A percentile compares a stretch with the other conserved stretches of the same genome.
Evolutionary conservation across 2,113 vertebrate species (phyloP).

Genomic region (Gymnobelideus leadbeateri): DNA sequence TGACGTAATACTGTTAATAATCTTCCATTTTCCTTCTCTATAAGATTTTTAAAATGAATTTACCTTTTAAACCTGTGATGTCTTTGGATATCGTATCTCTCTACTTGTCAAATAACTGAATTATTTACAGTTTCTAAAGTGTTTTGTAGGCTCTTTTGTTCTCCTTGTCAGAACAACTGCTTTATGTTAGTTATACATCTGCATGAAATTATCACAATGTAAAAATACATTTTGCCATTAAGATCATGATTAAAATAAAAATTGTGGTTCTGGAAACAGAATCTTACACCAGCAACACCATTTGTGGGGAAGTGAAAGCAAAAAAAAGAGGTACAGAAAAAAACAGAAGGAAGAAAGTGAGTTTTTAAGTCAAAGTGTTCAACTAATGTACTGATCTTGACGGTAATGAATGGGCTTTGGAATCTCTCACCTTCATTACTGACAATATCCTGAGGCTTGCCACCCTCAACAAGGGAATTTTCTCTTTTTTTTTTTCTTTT

Average conservation of each 20-base stretch:
- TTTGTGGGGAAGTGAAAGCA: not conserved
- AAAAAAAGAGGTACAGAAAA: not conserved
- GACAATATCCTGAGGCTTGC: constrained; percentile 17
- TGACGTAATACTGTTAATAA: not conserved
- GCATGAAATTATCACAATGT: not conserved
- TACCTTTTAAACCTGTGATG: not conserved
- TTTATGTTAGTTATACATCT: not conserved
- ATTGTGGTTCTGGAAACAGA: not conserved
- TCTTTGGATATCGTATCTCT: not conserved
- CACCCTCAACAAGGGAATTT: constrained; percentile 18
- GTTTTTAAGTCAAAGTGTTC: not conserved
- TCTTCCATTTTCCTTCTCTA: not conserved
- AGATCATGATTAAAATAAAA: not conserved
- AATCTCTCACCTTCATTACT: constrained; percentile 47
- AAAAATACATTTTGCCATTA: not conserved
- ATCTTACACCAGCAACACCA: not conserved
- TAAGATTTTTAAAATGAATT: not conserved
- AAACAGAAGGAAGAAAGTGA: not conserved
- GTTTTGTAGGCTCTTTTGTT: not conserved
- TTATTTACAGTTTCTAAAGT: not conserved
- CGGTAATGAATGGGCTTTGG: not conserved
- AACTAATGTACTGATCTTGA: not conserved
- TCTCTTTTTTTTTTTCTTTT: no score
- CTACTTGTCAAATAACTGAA: not conserved
- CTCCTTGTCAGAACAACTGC: not conserved